These are phyloP conservation scores for Cochlearius cochlearius DNA, from an alignment of 2,113 vertebrate genomes.

Conservation along the genomic window DNA sequence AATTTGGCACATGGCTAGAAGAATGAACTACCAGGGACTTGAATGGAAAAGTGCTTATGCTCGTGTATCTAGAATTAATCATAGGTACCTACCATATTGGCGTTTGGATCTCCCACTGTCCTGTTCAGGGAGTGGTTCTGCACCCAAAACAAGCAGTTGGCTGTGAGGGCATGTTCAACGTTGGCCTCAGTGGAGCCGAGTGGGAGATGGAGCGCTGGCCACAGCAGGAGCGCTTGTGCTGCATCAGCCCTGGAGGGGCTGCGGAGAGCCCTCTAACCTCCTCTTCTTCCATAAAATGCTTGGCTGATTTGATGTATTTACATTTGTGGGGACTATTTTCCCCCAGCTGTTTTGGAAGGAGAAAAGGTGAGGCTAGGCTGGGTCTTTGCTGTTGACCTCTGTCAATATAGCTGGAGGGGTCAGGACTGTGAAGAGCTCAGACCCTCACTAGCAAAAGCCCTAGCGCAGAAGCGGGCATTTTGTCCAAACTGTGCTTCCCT, in stretches of 20 bases:
- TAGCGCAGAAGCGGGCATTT: background rate
- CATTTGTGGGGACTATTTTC: background rate
- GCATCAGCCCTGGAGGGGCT: background rate
- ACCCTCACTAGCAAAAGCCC: background rate
- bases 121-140: background rate
- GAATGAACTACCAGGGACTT: background rate
- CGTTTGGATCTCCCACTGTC: background rate
- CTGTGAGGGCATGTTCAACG: fast-evolving
- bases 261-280: background rate
- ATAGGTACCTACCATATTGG: too few relatives aligned
- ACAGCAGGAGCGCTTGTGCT: background rate
- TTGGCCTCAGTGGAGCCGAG: fast-evolving
- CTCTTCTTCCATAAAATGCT: background rate
- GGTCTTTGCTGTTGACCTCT: background rate
- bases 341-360: background rate
- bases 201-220: background rate
- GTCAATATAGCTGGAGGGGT: background rate
- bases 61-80: background rate
- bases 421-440: background rate
- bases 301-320: background rate
- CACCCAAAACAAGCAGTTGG: background rate
- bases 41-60: background rate
- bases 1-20: background rate
- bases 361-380: background rate
- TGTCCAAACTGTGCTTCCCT: background rate